Evolutionary conservation across 2,888 invertebrate genomes (phyloP), one percentile per base, ranked within the genome.

Genomic region (Stratiomys singularior): DNA sequence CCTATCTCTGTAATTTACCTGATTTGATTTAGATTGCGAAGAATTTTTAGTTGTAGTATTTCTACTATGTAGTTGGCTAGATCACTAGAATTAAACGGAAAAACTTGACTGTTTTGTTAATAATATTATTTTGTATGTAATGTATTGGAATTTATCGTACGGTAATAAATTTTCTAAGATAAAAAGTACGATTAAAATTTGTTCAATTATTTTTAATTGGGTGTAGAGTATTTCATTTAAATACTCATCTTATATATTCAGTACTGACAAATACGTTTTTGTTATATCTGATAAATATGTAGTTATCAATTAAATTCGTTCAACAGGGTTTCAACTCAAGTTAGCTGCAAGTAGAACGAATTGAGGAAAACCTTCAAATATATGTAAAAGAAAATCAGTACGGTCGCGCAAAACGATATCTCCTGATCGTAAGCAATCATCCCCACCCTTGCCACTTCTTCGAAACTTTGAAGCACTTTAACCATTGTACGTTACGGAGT

Each of bases 31-130:
- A 23, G 21, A 28, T 56, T 27, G 46, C 66, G 69, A 47, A 46
- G 69, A 67, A 69, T 28, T 30, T 27, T 56, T 66, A 67, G 37
- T 64, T 67, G 21, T 11, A 30, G 37, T 25, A 9, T 37, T 46
- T 47, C 69, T 69, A 69, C 69, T 69, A 47, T 47, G 69, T 69
- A 69, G 69, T 46, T 69, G 25, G 69, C 47, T 46, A 60, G 58
- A 60, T 18, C 4, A 5, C 9, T 76, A 56, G 37, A 30, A n/a
- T 76, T 58, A 44, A 37, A 30, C 30, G 3, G 27, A 64, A 52
- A 7, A 9, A 77, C 27, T 21, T 71, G 77, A 69, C 44, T 69
- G 69, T 77, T 69, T 77, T 77, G 76, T 77, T 77, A 67, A 30
- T 77, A 77, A 77, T 77, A 56, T 77, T 77, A 77, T 67, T 66